A percentile compares a stretch with the other conserved stretches of the same genome.
These are phyloP conservation scores for Hydractinia echinata DNA, from an alignment of 30 jellyfish, hydroid and myxozoan genomes.

Conservation along the genomic window DNA sequence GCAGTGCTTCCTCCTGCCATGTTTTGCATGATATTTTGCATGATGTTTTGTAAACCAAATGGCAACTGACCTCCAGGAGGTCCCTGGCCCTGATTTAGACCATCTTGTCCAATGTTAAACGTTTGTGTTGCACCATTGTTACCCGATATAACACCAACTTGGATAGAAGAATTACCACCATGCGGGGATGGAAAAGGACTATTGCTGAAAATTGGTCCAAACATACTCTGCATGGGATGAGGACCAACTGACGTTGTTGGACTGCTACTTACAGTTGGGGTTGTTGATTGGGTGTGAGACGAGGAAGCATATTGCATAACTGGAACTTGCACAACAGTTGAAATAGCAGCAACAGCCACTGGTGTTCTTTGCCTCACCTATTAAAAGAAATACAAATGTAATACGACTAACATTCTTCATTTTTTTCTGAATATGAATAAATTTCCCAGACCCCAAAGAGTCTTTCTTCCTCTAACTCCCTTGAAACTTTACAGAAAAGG, in stretches of 20 bases:
- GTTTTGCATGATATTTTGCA: constrained; percentile 17
- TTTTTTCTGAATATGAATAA: no score
- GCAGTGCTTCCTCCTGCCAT: neutral
- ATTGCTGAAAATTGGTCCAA: constrained; percentile 3
- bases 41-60: constrained; percentile 5
- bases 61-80: neutral
- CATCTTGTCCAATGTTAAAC: constrained; percentile 2
- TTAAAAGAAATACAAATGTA: neutral
- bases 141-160: constrained; percentile 11
- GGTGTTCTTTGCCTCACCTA: constrained; percentile 14
- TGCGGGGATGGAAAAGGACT: constrained; percentile 8
- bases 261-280: constrained; percentile 10
- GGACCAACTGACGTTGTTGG: constrained; percentile 24
- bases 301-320: constrained; percentile 40
- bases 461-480: no score
- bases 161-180: constrained; percentile 27
- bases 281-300: constrained; percentile 16
- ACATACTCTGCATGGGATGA: neutral
- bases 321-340: constrained; percentile 86
- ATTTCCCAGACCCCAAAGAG: no score
- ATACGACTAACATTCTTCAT: constrained; percentile 6
- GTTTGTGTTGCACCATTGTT: constrained; percentile 1
- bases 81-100: neutral
- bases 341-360: constrained; percentile 44
- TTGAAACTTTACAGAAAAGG: no score